phyloP scores from a whole-genome alignment of 2,797 vertebrate genomes.

The Eulemur rubriventer region DNA sequence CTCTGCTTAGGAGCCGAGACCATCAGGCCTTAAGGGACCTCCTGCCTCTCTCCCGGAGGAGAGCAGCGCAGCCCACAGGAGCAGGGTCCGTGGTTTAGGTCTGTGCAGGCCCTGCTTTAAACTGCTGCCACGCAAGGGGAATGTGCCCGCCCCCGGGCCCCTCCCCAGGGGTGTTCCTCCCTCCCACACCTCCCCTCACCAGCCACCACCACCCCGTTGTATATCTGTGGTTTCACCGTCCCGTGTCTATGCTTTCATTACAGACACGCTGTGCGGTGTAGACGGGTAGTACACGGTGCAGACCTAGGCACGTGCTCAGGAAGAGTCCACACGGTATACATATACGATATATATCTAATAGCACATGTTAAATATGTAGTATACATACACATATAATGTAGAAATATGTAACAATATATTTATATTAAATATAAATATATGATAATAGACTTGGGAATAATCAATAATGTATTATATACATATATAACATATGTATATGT shows the following conservation, averaged over 20 bases:
- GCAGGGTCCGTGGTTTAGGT: neutral
- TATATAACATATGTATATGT: neutral
- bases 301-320: neutral
- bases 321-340: neutral
- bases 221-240: neutral
- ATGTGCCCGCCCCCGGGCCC: neutral
- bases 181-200: neutral
- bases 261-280: neutral
- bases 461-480: neutral
- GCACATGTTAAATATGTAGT: neutral
- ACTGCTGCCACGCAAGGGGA: neutral
- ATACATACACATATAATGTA: no score
- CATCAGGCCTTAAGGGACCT: neutral
- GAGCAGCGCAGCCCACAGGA: rapidly evolving
- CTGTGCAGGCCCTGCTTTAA: neutral
- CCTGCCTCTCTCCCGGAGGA: rapidly evolving
- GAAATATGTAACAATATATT: neutral
- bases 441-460: neutral
- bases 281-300: neutral
- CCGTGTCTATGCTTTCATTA: neutral
- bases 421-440: neutral
- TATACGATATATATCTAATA: neutral
- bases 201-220: no score
- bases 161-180: neutral
- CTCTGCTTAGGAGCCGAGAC: neutral